Evolutionary conservation across 2,797 vertebrate species (phyloP).

Genomic region (Hoplostethus mediterraneus): DNA sequence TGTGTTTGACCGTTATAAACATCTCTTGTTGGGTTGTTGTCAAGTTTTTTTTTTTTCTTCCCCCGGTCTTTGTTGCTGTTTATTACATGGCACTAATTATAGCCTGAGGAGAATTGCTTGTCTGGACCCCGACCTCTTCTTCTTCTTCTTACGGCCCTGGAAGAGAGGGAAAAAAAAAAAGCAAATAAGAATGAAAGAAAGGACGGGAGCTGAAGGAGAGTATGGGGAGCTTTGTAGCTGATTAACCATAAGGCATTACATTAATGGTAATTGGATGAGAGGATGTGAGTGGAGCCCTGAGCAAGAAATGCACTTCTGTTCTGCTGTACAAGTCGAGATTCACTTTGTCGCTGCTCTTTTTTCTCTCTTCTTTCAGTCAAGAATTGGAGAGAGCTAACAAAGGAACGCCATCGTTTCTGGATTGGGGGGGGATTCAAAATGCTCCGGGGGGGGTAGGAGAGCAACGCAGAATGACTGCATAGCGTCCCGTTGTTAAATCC

Average conservation of each 20-base stretch:
- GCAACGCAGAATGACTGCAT: constrained; percentile 40
- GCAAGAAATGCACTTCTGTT: constrained; percentile 66
- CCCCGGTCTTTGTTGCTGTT: constrained; percentile 76
- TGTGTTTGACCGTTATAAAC: constrained; percentile 64
- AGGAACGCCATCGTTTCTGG: constrained; percentile 45
- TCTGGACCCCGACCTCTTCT: constrained; percentile 81
- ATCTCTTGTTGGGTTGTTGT: constrained; percentile 71
- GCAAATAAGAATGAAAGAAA: constrained; percentile 34
- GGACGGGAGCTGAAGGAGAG: constrained; percentile 61
- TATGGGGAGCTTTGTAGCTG: constrained; percentile 74
- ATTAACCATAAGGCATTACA: constrained; percentile 83
- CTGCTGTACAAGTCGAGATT: constrained; percentile 41
- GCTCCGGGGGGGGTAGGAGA: constrained; percentile 39
- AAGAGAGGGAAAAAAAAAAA: constrained; percentile 34
- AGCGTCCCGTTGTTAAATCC: constrained; percentile 56
- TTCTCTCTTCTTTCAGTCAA: constrained; percentile 28
- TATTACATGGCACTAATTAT: constrained; percentile 85
- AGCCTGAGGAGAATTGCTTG: constrained; percentile 82
- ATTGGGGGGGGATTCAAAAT: constrained; percentile 45
- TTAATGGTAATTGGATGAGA: constrained; percentile 84
- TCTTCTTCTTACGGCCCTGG: constrained; percentile 59
- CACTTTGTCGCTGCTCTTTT: constrained; percentile 52
- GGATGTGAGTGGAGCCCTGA: constrained; percentile 69
- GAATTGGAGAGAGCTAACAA: constrained; percentile 51
- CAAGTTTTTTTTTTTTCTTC: constrained; percentile 73